These are phyloP conservation scores for Lithodes maja DNA, from an alignment of 2,888 invertebrate species.

Conservation along the genomic window DNA sequence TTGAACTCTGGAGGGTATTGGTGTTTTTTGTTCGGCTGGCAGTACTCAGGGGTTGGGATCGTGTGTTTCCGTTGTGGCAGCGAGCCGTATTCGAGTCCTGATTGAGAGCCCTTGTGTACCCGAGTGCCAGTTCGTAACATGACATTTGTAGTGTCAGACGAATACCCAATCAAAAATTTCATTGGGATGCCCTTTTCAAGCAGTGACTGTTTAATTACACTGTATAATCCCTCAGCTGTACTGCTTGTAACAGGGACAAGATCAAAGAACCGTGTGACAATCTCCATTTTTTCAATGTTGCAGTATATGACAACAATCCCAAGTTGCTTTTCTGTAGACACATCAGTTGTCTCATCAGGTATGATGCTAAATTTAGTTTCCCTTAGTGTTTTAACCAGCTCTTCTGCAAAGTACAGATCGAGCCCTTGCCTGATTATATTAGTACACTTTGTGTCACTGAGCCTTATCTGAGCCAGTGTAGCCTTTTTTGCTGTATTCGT, in stretches of 20 bases:
- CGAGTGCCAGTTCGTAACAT: no score
- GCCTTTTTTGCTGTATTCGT: neutral
- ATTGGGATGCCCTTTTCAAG: neutral
- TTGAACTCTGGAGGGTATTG: no score
- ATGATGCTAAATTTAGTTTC: neutral
- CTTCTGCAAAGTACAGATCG: conserved; percentile 11
- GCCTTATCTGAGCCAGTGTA: neutral
- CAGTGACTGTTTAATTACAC: neutral
- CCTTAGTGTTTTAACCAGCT: neutral
- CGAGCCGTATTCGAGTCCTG: no score
- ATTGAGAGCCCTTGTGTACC: no score
- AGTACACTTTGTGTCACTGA: conserved; percentile 22
- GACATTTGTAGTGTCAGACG: conserved; percentile 3
- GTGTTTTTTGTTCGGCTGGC: no score
- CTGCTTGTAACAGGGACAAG: neutral
- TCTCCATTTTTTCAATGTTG: neutral
- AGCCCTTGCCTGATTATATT: conserved; percentile 12
- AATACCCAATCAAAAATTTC: neutral
- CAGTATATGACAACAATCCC: conserved; percentile 7
- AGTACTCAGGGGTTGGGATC: no score
- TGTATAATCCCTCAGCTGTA: conserved; percentile 3
- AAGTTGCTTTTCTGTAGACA: conserved; percentile 11
- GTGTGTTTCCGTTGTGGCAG: no score
- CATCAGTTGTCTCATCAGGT: conserved; percentile 11
- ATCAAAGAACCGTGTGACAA: conserved; percentile 3